Evolutionary conservation across 2,888 invertebrate genomes (phyloP), one percentile per base, ranked within the genome.

Genomic region (Caenorhabditis sp.): DNA sequence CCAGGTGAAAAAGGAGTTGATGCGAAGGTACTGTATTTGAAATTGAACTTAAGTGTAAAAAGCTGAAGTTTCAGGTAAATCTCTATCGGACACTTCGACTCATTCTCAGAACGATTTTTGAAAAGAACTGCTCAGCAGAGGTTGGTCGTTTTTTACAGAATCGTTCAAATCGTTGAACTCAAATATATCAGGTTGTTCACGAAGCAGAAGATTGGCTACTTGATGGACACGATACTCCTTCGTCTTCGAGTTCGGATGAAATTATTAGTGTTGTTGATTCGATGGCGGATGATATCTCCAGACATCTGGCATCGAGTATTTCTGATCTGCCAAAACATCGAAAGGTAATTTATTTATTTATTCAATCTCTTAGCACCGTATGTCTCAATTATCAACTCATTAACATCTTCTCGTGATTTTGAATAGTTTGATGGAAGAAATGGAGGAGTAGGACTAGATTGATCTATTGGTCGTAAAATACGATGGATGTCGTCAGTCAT

Each of bases 381-480:
- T 6, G 77, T 79, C 57, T 81, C 81, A n/a, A 79, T 69, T 23
- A 79, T 63, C 19, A 81, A 59, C 19, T 68, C 70, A 37, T 70
- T 69, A 21, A 81, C 79, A 51, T 81, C 73, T 26, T 81, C 81
- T 1, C 43, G 61, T 17, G 78, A 78, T 26, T 51, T 64, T 23
- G 26, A 12, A n/a, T 37, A 26, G 43, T 60, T 31, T 14, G 31
- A 58, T 31, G 70, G 75, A 31, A 75, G 27, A 17, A 5, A 0
- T 5, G 71, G 55, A 12, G 58, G 43, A 1, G 57, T 21, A 10
- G 67, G 67, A 43, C 67, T 70, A 14, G 64, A 43, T 19, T 54
- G 57, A n/a, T 55, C 55, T 10, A 49, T 55, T 24, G 63, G 57
- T 2, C 3, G 24, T 4, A 53, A 21, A 8, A 19, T 8, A 37